Evolutionary conservation across 2,113 vertebrate species (phyloP), one percentile per base, ranked within the genome.

Genomic region (Ursus arctos): DNA sequence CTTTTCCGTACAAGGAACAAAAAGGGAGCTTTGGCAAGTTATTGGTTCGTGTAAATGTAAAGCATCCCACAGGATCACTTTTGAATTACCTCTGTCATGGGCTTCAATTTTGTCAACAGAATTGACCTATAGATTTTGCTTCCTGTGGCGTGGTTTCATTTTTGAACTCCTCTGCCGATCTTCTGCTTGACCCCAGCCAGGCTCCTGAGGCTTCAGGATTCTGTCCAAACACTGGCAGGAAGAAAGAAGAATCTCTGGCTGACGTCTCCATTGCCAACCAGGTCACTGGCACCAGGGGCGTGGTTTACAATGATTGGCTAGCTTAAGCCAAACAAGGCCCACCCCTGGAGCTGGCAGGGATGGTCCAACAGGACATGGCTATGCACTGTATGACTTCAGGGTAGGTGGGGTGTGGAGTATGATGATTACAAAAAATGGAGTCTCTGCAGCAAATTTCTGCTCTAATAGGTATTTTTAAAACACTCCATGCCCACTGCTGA

Each of bases 311-410:
- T 57, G 74, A 82, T 22, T 61, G 43, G 19, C 36, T 31, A 3
- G 14, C 15, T 74, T 67, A 26, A 11, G 8, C 14, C 26, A 43
- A 49, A n/a, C 10, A 51, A 47, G 40, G 12, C 7, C 26, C 19
- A 31, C 5, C 0, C 2, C 5, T n/a, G 4, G 40, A 90, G 86
- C 87, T 79, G 65, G 26, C 33, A 15, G 6, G 33, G 33, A 1
- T 14, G n/a, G 21, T 22, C 15, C 18, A 12, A 31, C 12, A 5
- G 31, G 15, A 10, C 2, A 21, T 79, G 51, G 51, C 57, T 59
- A 0, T 40, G 24, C 1, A 47, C 0, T 19, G 1, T 7, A 1
- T 74, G 69, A 55, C 16, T 28, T 5, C 6, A 22, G 33, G 4
- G 24, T 40, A n/a, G 36, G 26, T 49, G 43, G 55, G 7, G n/a